These are phyloP conservation scores for Taphrorychus bicolor DNA, from an alignment of 2,888 invertebrate species.

Conservation along the genomic window DNA sequence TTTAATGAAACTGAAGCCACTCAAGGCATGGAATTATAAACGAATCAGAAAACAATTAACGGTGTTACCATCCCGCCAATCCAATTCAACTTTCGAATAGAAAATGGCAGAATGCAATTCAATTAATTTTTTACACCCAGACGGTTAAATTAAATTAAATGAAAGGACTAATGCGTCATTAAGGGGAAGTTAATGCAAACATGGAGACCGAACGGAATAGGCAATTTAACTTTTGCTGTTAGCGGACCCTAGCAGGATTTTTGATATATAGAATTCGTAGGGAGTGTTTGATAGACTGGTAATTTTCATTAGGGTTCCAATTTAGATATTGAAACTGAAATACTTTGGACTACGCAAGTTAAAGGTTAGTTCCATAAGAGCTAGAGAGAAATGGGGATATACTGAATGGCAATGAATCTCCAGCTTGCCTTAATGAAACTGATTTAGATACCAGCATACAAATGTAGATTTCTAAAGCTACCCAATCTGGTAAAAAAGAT, in stretches of 20 bases:
- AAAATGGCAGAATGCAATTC: conserved; percentile 37
- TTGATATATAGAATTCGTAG: conserved; percentile 30
- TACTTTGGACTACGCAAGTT: conserved; percentile 5
- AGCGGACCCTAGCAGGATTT: conserved; percentile 34
- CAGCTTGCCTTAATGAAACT: no score
- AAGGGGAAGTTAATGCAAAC: conserved; percentile 34
- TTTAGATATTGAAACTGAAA: conserved; percentile 13
- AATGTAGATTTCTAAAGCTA: no score
- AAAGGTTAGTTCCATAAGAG: no score
- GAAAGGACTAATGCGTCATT: conserved; percentile 39
- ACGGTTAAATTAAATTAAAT: conserved; percentile 40
- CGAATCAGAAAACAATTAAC: conserved; percentile 37
- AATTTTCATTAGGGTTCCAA: conserved; percentile 32
- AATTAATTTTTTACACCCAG: conserved; percentile 38
- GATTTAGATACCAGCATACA: no score
- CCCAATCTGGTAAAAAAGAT: no score
- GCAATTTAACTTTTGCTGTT: conserved; percentile 42
- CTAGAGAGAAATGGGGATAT: no score
- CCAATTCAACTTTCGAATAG: conserved; percentile 31
- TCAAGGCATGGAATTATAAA: conserved; percentile 27
- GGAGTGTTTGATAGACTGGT: conserved; percentile 35
- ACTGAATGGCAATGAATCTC: no score
- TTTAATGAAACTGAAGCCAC: conserved; percentile 13
- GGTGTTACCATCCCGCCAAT: conserved; percentile 21
- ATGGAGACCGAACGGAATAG: conserved; percentile 36